These are phyloP conservation scores for Cyclura pinguis DNA, from an alignment of 2,797 vertebrate species.

Conservation along the genomic window DNA sequence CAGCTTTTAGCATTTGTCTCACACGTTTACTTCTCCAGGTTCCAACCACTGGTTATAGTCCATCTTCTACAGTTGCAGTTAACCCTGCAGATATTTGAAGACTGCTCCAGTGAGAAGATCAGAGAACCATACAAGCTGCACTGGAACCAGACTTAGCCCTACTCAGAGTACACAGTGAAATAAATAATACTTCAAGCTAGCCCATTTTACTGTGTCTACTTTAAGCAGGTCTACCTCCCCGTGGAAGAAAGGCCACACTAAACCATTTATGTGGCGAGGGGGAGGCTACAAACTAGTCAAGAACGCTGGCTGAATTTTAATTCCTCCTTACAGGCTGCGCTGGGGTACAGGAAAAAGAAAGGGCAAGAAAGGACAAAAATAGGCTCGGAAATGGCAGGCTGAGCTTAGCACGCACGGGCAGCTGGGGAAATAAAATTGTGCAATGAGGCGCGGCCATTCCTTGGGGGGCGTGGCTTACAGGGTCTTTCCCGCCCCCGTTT, in stretches of 20 bases:
- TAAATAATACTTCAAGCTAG: neutral
- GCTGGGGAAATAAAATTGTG: neutral
- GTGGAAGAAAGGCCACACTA: neutral
- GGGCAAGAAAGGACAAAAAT: slow-evolving; percentile 7
- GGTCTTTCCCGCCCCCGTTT: neutral
- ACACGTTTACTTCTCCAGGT: neutral
- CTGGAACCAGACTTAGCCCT: neutral
- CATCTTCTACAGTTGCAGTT: neutral
- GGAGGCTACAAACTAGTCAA: neutral
- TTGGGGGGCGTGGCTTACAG: neutral
- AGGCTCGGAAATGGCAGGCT: neutral
- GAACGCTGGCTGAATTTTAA: neutral
- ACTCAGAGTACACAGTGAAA: too few species aligned
- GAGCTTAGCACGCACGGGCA: neutral
- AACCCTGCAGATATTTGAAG: neutral
- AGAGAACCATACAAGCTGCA: neutral
- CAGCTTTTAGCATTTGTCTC: neutral
- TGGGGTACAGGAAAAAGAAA: neutral
- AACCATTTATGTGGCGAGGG: neutral
- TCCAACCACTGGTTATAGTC: neutral
- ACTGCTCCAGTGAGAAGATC: neutral
- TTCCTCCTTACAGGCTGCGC: neutral
- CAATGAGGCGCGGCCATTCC: slow-evolving; percentile 1
- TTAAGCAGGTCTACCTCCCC: neutral
- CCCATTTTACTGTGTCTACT: neutral